Conservation (phyloP, 2,797 vertebrate species). For the Neomorphus geoffroyi region DNA sequence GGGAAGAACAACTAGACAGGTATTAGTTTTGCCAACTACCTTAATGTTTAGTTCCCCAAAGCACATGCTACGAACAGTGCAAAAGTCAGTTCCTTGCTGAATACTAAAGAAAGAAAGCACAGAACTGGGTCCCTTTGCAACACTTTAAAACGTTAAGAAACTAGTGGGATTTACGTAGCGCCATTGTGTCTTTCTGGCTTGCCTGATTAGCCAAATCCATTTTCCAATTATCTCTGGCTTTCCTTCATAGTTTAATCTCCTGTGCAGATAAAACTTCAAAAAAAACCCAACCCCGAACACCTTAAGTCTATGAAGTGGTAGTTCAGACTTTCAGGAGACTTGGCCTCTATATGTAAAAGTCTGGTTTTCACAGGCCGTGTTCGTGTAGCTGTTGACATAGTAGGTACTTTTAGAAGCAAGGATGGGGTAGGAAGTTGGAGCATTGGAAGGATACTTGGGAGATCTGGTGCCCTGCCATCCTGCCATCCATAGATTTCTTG, state of each 20-base stretch:
- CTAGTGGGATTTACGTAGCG: neutral
- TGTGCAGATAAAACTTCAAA: neutral
- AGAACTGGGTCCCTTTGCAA: neutral
- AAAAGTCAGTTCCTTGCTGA: neutral
- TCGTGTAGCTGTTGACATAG: neutral
- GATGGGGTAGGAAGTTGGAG: neutral
- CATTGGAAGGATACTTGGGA: neutral
- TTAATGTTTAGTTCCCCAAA: neutral
- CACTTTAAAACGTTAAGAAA: neutral
- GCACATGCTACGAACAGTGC: accelerated
- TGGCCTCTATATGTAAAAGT: neutral
- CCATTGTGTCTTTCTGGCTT: neutral
- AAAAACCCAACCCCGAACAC: neutral
- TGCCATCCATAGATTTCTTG: neutral
- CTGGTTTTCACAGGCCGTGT: neutral
- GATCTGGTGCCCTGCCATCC: neutral
- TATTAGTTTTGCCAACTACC: neutral
- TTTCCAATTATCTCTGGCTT: neutral
- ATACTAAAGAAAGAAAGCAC: neutral
- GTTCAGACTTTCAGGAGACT: neutral
- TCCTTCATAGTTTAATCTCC: neutral
- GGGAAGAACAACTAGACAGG: neutral
- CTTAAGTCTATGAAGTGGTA: neutral
- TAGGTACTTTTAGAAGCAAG: neutral
- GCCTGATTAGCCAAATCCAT: neutral